Percentiles rank a stretch among this genome's conserved stretches.
phyloP scores from a whole-genome alignment of 2,888 invertebrate species.

The Fragum sueziense region DNA sequence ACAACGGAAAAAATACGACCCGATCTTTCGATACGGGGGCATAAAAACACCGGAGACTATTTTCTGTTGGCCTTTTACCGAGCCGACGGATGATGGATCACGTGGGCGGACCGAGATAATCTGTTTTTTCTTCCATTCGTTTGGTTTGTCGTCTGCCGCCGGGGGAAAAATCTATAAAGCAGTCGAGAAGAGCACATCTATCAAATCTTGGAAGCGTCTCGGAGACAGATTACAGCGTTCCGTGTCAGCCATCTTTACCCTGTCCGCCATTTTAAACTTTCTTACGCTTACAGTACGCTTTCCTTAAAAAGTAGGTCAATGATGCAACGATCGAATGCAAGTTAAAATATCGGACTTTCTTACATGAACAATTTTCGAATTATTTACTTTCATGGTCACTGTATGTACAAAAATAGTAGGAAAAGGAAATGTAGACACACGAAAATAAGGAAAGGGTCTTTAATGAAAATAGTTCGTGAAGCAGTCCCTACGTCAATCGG shows the following conservation, averaged over 20 bases:
- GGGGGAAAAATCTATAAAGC: slow-evolving; percentile 13
- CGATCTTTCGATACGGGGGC: too few species aligned
- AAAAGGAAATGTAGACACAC: too few species aligned
- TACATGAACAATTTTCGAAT: too few species aligned
- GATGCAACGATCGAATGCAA: too few species aligned
- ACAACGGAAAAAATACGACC: too few species aligned
- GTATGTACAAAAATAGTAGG: too few species aligned
- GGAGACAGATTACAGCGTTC: slow-evolving; percentile 17
- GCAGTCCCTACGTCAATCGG: slow-evolving; percentile 13
- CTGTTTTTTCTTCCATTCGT: not conserved
- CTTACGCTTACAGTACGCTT: not conserved
- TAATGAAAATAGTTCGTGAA: slow-evolving; percentile 23
- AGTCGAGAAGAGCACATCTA: slow-evolving; percentile 10
- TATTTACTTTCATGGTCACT: too few species aligned
- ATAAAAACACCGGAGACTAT: not conserved
- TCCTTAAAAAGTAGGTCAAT: not conserved
- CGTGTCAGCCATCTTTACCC: not conserved
- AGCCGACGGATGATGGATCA: not conserved
- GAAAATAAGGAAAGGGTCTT: not conserved
- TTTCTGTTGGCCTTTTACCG: not conserved
- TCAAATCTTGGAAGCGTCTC: slow-evolving; percentile 12
- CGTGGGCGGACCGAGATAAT: not conserved
- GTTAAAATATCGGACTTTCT: too few species aligned
- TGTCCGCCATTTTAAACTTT: not conserved
- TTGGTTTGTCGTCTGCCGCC: not conserved